Percentiles rank a stretch among this genome's conserved stretches.
Evolutionary conservation across 2,888 invertebrate species (phyloP).

Genomic region (Agonopterix heracliana): DNA sequence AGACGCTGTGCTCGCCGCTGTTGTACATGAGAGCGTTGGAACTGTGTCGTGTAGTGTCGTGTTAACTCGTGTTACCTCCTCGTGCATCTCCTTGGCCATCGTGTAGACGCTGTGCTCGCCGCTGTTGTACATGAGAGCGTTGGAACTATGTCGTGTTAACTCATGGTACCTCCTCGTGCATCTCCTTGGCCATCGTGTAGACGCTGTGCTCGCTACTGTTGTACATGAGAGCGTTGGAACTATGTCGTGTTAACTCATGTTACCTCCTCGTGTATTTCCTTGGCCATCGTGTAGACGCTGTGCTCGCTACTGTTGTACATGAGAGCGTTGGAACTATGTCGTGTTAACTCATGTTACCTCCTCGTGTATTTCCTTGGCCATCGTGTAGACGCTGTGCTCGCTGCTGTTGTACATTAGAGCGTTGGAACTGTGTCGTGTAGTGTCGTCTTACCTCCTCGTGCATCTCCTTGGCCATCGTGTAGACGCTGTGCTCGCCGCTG

Average conservation of each 20-base stretch:
- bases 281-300: conserved; percentile 88
- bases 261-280: conserved; percentile 87
- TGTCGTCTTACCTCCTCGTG: too few relatives aligned
- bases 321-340: conserved; percentile 80
- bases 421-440: too few relatives aligned
- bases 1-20: too few relatives aligned
- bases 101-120: too few relatives aligned
- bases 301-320: conserved; percentile 94
- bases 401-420: conserved; percentile 95
- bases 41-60: too few relatives aligned
- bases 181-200: conserved; percentile 87
- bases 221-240: conserved; percentile 95
- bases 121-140: too few relatives aligned
- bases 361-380: conserved; percentile 89
- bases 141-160: too few relatives aligned
- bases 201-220: conserved; percentile 91
- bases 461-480: too few relatives aligned
- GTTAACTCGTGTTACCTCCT: too few relatives aligned
- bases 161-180: conserved; percentile 81
- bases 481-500: too few relatives aligned
- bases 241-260: not conserved
- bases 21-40: too few relatives aligned
- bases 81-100: too few relatives aligned
- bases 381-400: conserved; percentile 86
- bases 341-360: conserved; percentile 61